Evolutionary conservation across 2,797 vertebrate species (phyloP), one percentile per base, ranked within the genome.

Genomic region (Microcaecilia unicolor): DNA sequence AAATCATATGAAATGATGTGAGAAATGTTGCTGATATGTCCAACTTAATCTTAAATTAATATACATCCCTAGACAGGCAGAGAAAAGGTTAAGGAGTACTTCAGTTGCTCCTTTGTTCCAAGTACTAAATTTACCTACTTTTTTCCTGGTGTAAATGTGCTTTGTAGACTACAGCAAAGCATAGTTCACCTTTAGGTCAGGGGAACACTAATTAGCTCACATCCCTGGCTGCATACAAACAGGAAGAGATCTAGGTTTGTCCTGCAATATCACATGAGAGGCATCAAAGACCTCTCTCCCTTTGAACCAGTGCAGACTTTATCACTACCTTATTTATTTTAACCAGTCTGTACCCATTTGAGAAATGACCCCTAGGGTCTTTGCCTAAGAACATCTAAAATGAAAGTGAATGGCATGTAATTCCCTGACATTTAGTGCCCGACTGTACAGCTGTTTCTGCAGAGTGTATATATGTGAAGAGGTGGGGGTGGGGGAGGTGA

Each of bases 141-240:
- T 75, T 63, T 71, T 72, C 67, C 66, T 46, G 48, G 48, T 71
- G 61, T 70, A 50, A 74, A 62, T 51, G 15, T 42, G 47, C 65
- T 71, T 82, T 72, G 72, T 69, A 76, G 43, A 14, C 16, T 25
- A 6, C 21, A 25, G 38, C 10, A 41, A 63, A 55, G 55, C 41
- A 44, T 74, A 76, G 75, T 78, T 76, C 72, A 74, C 55, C 41
- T 58, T 61, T 45, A 59, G 71, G 68, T 56, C 59, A 54, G 52
- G 58, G 34, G 14, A 69, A 47, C 9, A 26, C n/a, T n/a, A 66
- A 68, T 70, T 43, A 51, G 51, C 43, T 64, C 58, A 57, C 57
- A 54, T 65, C 64, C 56, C 51, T 57, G 28, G 53, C 71, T 72
- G 42, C 42, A n/a, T n/a, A n/a, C n/a, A 44, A 41, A 44, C 38